phyloP scores from a whole-genome alignment of 2,888 invertebrate species.

The Stegophylla sp. region DNA sequence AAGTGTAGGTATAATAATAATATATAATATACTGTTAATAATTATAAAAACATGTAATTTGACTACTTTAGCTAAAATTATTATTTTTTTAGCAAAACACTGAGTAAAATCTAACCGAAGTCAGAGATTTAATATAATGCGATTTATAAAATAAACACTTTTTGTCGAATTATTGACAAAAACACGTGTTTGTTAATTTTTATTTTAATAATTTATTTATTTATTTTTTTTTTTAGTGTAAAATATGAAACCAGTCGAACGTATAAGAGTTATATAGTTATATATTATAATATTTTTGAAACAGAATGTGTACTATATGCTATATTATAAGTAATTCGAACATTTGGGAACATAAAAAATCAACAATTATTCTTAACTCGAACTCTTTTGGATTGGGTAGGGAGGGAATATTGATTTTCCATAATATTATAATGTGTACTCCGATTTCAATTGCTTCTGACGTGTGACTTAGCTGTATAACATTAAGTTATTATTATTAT shows the following conservation, averaged over 20 bases:
- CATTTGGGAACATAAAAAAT: not conserved
- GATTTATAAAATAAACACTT: not conserved
- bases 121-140: not conserved
- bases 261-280: not conserved
- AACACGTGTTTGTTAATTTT: not conserved
- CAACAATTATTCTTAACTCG: not conserved
- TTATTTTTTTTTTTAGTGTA: no score
- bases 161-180: not conserved
- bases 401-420: not conserved
- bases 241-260: not conserved
- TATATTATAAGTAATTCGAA: not conserved
- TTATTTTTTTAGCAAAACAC: not conserved
- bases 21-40: not conserved
- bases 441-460: constrained; percentile 33
- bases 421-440: not conserved
- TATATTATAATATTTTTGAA: not conserved
- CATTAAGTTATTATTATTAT: not conserved
- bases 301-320: not conserved
- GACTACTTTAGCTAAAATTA: not conserved
- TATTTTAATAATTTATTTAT: no score
- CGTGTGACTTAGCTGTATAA: not conserved
- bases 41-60: not conserved
- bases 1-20: not conserved
- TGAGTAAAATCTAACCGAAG: not conserved
- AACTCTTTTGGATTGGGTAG: not conserved